Conservation (phyloP, 2,888 invertebrate genomes). For the Plagodis dolabraria region DNA sequence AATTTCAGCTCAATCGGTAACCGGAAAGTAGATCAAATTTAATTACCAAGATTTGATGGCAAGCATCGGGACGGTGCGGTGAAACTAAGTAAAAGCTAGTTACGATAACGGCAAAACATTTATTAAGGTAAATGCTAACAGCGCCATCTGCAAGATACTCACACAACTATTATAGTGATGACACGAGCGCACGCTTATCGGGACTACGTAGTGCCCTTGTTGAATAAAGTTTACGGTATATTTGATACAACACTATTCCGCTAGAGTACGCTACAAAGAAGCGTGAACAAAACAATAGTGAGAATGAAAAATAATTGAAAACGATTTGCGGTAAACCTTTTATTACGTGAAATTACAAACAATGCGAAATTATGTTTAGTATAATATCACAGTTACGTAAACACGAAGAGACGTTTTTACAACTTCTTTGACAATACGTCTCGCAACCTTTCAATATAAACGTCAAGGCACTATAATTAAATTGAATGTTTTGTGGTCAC, state of each 20-base stretch:
- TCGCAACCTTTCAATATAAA: background rate
- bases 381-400: slow-evolving; percentile 56
- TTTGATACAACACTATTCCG: slow-evolving; percentile 11
- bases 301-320: slow-evolving; percentile 31
- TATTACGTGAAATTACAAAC: slow-evolving; percentile 31
- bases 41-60: too few species aligned
- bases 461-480: background rate
- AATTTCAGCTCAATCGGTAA: too few species aligned
- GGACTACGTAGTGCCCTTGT: background rate
- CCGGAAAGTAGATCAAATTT: too few species aligned
- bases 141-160: background rate
- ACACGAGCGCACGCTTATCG: background rate
- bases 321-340: slow-evolving; percentile 25
- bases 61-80: too few species aligned
- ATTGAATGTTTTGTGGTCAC: too few species aligned
- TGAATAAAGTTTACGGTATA: slow-evolving; percentile 1
- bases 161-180: slow-evolving; percentile 1
- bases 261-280: slow-evolving; percentile 18
- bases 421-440: background rate
- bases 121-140: too few species aligned
- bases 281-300: slow-evolving; percentile 1
- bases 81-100: too few species aligned
- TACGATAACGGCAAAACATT: too few species aligned
- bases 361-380: slow-evolving; percentile 43
- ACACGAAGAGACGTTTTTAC: slow-evolving; percentile 28